Conservation (phyloP, 2,888 invertebrate genomes). For the Melanostoma mellinum region DNA sequence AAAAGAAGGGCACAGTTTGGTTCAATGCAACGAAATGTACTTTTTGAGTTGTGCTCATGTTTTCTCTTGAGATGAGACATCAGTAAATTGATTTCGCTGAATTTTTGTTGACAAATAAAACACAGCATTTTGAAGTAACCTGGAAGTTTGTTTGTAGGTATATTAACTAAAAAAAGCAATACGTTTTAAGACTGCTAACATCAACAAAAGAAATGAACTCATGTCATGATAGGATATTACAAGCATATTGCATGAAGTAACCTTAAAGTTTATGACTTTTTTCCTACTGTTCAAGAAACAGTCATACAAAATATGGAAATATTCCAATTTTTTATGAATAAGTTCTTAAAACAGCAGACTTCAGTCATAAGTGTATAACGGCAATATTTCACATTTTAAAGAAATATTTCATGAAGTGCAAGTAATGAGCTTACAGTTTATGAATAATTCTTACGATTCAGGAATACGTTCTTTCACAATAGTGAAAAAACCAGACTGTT, state of each 20-base stretch:
- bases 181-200: too few species aligned
- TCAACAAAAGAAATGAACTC: too few species aligned
- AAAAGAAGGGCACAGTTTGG: too few species aligned
- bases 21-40: conserved; percentile 1
- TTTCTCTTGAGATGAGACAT: neutral
- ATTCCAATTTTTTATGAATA: neutral
- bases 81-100: too few species aligned
- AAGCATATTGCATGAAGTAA: too few species aligned
- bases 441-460: conserved; percentile 1
- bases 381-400: neutral
- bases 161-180: neutral
- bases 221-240: too few species aligned
- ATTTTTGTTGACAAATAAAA: too few species aligned
- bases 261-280: too few species aligned
- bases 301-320: neutral
- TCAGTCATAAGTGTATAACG: too few species aligned
- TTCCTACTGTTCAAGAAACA: too few species aligned
- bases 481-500: neutral
- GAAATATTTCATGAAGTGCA: neutral
- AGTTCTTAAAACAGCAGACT: too few species aligned
- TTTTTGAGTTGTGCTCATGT: neutral
- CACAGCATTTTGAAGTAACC: too few species aligned
- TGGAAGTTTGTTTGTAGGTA: neutral
- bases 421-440: neutral
- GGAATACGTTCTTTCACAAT: neutral